Base-by-base conservation (phyloP, 2,888 invertebrate species). In the Operophtera brumata region DNA sequence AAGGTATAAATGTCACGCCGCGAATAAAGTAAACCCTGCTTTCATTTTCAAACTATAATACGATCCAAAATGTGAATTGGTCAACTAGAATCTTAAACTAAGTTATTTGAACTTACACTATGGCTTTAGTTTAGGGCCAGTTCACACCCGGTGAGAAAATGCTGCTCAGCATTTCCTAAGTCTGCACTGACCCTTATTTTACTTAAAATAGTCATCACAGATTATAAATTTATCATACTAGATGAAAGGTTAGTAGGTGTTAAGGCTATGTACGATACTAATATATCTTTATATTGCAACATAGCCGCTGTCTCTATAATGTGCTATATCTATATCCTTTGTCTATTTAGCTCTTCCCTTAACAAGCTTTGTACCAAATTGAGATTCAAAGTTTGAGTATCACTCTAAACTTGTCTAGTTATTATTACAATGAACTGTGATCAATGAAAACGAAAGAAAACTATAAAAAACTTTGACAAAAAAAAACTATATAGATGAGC, bases 131-230 rank as follows among this genome's bases (percentile, higher is more conserved):
- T 71, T 10, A 32, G 34, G 39, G 39, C 47, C 20, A 43, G 41
- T 26, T 25, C 37, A 39, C 28, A 50, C 32, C 30, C 39, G 8
- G 11, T 9, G 30, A 13, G 7, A 10, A 26, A 30, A 12, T 9
- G 34, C 28, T 10, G 11, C 8, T 36, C 35, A 10, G 8, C 34
- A 25, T 2, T 20, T 20, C 4, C 20, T 50, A 14, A 20, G 20
- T 44, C 34, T 6, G 35, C 44, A 25, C 51, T 35, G 36, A 39
- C 32, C 47, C 43, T 34, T 40, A 43, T 60, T 70, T 78, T 84
- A 84, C 83, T 82, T 83, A 84, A 68, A 76, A 75, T 77, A 82
- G 80, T 82, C 76, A 86, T 86, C 86, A 86, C 86, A 87, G 86
- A 74, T 78, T 78, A 73, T 65, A 75, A 75, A 68, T 72, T 71